Evolutionary conservation across 2,888 invertebrate species (phyloP).

Genomic region (Coleophora deauratella): DNA sequence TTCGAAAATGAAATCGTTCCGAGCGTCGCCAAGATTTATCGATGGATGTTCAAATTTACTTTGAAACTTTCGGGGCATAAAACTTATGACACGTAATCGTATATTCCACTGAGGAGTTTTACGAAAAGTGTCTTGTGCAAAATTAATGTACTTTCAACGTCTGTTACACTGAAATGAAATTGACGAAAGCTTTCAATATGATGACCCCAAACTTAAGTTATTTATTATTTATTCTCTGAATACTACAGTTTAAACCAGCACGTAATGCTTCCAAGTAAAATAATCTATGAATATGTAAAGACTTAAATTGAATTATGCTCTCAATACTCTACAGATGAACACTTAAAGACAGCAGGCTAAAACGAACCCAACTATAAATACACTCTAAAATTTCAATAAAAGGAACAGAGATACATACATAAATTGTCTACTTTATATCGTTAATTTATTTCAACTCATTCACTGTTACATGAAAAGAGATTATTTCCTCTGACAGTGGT

Average conservation of each 20-base stretch:
- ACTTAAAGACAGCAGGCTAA: no score
- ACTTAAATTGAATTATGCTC: no score
- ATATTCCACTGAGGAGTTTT: constrained; percentile 51
- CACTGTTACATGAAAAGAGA: no score
- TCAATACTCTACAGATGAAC: no score
- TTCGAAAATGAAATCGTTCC: constrained; percentile 74
- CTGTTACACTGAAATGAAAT: background rate
- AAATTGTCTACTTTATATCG: no score
- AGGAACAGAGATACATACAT: no score
- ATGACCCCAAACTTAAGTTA: background rate
- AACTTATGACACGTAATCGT: constrained; percentile 74
- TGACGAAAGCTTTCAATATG: background rate
- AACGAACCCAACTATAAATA: no score
- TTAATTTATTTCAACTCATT: no score
- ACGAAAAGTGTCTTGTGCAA: background rate
- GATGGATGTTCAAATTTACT: constrained; percentile 73
- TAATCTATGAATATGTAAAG: no score
- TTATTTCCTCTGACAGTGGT: no score
- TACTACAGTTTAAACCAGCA: background rate
- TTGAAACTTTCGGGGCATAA: constrained; percentile 69
- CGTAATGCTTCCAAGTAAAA: background rate
- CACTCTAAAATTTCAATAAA: no score
- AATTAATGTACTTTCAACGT: constrained; percentile 1
- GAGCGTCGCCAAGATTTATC: constrained; percentile 74
- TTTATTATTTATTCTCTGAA: background rate